Conservation (phyloP, 2,113 vertebrate species). For the Sapayoa aenigma region DNA sequence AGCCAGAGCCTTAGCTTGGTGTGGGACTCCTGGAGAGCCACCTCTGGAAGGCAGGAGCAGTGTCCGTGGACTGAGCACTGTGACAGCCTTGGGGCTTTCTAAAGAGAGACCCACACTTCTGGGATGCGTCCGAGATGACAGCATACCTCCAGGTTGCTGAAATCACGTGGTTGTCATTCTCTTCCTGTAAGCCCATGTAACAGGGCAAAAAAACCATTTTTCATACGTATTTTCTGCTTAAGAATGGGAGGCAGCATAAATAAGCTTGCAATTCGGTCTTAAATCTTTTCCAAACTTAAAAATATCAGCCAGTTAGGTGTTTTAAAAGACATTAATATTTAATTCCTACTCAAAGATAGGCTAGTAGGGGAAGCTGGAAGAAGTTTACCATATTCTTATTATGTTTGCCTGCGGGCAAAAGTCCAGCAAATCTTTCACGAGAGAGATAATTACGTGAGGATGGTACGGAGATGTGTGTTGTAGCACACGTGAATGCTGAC, state of each 20-base stretch:
- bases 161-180: rapidly evolving
- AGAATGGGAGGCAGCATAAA: background rate
- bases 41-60: background rate
- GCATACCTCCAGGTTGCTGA: background rate
- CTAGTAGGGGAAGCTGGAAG: background rate
- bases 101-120: background rate
- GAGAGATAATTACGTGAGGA: constrained; percentile 69
- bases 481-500: constrained; percentile 27
- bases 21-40: background rate
- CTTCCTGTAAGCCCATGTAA: background rate
- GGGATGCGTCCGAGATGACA: background rate
- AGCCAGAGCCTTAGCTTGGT: background rate
- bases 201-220: background rate
- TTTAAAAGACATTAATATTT: constrained; percentile 52
- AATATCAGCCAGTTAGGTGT: constrained; percentile 10
- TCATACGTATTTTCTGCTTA: background rate
- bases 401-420: constrained; percentile 59
- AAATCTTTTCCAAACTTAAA: constrained; percentile 8
- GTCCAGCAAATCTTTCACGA: constrained; percentile 51
- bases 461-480: background rate
- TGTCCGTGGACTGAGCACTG: rapidly evolving
- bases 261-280: background rate
- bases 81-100: background rate
- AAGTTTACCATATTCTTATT: constrained; percentile 47
- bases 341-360: constrained; percentile 28